Conservation (phyloP, 2,113 vertebrate species). For the Ammodytes marinus region DNA sequence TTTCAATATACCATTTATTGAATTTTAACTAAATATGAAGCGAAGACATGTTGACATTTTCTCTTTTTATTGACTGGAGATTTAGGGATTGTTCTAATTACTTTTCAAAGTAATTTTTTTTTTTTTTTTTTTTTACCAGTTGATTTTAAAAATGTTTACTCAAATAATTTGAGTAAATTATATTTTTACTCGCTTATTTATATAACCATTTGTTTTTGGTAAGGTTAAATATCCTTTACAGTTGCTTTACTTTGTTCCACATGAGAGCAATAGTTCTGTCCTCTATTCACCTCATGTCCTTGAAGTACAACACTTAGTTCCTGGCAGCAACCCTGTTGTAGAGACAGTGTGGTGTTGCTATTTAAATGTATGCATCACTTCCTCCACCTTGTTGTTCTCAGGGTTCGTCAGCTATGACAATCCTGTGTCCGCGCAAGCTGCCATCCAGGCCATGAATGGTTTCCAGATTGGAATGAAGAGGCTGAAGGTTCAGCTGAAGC, state of each 20-base stretch:
- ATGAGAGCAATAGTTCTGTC: neutral
- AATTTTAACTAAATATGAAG: too few species aligned
- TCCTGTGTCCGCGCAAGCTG: slow-evolving; percentile 97
- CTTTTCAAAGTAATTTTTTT: neutral
- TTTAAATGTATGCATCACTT: neutral
- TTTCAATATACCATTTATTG: neutral
- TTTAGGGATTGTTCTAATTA: neutral
- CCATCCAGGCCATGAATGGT: slow-evolving; percentile 99
- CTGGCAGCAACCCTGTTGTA: neutral
- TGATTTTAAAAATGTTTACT: neutral
- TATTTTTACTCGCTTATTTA: neutral
- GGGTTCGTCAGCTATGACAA: slow-evolving; percentile 99
- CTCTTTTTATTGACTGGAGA: neutral
- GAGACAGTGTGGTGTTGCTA: neutral
- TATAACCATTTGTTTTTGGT: neutral
- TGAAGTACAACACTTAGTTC: neutral
- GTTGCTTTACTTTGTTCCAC: too few species aligned
- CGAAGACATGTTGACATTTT: neutral
- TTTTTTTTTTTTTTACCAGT: too few species aligned
- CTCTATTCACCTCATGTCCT: neutral
- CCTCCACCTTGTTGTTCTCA: slow-evolving; percentile 69
- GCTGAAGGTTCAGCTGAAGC: slow-evolving; percentile 99
- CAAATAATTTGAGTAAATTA: neutral
- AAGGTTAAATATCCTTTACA: neutral
- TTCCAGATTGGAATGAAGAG: slow-evolving; percentile 99